Evolutionary conservation across 2,113 vertebrate species (phyloP).

Genomic region (Clupea harengus): DNA sequence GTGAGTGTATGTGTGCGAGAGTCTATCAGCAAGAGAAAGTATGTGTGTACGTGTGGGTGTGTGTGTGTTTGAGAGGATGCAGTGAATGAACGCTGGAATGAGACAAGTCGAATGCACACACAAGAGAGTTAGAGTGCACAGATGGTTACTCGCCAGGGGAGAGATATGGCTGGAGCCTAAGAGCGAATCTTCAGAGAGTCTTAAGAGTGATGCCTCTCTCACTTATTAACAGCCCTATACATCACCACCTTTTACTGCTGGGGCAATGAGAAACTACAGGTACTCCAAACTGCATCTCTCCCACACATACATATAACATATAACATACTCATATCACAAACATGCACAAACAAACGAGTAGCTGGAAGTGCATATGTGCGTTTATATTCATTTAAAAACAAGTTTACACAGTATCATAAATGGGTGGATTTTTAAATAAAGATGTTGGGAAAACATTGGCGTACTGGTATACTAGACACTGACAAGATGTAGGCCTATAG

Average conservation of each 20-base stretch:
- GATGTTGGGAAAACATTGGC: neutral
- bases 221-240: conserved; percentile 4
- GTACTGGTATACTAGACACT: neutral
- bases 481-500: neutral
- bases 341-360: neutral
- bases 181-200: neutral
- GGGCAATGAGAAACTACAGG: conserved; percentile 15
- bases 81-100: conserved; percentile 1
- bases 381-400: neutral
- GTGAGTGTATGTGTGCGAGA: neutral
- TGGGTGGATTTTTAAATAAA: neutral
- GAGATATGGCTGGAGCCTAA: neutral
- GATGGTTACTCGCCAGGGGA: conserved; percentile 5
- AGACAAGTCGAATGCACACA: neutral
- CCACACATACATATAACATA: neutral
- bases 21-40: too few species aligned
- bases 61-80: neutral
- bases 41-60: neutral
- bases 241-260: conserved; percentile 10
- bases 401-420: neutral
- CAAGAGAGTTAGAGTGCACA: neutral
- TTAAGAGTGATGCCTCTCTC: neutral
- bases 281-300: conserved; percentile 10
- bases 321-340: neutral
- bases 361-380: neutral